Evolutionary conservation across 2,888 invertebrate species (phyloP), one percentile per base, ranked within the genome.

Genomic region (Phortica magna): DNA sequence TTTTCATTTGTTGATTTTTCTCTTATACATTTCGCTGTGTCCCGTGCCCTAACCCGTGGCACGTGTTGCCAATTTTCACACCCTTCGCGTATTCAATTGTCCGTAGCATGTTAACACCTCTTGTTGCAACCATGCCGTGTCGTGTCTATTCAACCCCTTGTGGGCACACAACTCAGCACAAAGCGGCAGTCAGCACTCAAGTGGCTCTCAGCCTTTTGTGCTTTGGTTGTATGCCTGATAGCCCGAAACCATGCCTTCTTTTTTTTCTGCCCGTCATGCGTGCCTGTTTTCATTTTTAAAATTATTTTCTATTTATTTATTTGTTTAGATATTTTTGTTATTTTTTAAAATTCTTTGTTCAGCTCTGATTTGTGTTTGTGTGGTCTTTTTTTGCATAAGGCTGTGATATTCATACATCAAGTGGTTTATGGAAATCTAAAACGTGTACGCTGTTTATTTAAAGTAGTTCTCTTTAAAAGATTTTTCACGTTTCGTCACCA

Each of bases 1-100:
- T 85, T 77, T 42, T 77, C 78, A 74, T 76, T 79, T 77, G 77
- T 75, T 77, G 74, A 77, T 73, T 78, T 61, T 61, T 55, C 43
- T 48, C n/a, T 68, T 64, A 22, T 22, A 31, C 39, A 3, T 64
- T 39, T 31, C 64, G 31, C 39, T 64, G 14, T 17, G 74, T n/a
- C 14, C 39, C 31, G 14, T 17, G 74, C 31, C 14, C 12, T 12
- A 10, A 6, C 39, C 41, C 73, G 77, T 80, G 84, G 81, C 89
- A 89, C 90, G 90, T 89, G 89, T 85, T 84, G 82, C 81, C 84
- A 88, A 88, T 89, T 89, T 90, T 88, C 88, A 84, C 89, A 88
- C 89, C 87, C 90, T 83, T 80, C 81, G 83, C 78, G 80, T 80
- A 80, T 79, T 74, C 87, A 83, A 87, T 84, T 87, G 85, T 87